Conservation (phyloP, 2,797 vertebrate species). For the Muscicapa comitata region DNA sequence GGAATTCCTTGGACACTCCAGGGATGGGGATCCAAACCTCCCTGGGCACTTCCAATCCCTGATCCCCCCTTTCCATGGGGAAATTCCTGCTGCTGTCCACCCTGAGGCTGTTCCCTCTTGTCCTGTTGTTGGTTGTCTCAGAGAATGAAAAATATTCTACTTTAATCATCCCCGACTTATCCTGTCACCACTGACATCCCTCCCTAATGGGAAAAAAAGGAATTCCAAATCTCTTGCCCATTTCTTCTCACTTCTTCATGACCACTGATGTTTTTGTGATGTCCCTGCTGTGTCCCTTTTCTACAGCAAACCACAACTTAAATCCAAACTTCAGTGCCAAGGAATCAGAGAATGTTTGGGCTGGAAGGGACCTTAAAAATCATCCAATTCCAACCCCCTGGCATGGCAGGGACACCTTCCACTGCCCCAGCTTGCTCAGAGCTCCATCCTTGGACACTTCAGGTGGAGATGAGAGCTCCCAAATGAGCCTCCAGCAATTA, state of each 20-base stretch:
- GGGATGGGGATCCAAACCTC: background rate
- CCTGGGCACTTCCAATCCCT: background rate
- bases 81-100: background rate
- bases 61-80: fast-evolving
- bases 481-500: background rate
- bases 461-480: background rate
- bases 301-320: background rate
- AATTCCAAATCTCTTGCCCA: background rate
- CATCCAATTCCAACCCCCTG: background rate
- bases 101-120: fast-evolving
- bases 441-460: background rate
- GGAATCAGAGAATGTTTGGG: background rate
- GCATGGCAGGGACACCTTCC: background rate
- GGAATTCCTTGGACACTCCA: background rate
- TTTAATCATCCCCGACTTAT: background rate
- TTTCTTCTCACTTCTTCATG: background rate
- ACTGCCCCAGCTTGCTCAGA: background rate
- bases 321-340: background rate
- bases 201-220: background rate
- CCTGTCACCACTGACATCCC: background rate
- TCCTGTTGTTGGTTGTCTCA: background rate
- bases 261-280: background rate
- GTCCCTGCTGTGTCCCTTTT: background rate
- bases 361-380: background rate
- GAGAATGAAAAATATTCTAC: background rate